Base-by-base conservation (phyloP, 2,888 invertebrate species). In the Plagodis dolabraria region DNA sequence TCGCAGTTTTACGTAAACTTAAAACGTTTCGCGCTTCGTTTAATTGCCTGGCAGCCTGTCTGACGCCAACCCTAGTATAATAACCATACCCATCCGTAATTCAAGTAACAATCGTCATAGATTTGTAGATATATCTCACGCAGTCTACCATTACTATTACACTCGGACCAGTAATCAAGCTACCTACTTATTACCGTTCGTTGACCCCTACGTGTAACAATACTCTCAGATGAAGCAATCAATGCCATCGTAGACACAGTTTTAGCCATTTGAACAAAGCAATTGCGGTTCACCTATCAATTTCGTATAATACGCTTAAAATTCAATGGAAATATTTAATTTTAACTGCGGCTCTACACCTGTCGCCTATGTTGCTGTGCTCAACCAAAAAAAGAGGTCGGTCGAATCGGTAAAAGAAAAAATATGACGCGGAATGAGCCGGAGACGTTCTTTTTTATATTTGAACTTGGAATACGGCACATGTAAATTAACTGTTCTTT, bases 301-400 rank as follows among this genome's bases (percentile, higher is more conserved):
- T 86, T 83, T 81, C 33, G 80, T 84, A 79, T 86, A 86, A 88
- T 86, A 85, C 62, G 74, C 80, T 87, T 87, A 85, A 86, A 86
- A 86, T 87, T 81, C 71, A 81, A 79, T 80, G 80, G 83, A 82
- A 84, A 60, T 47, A 49, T 56, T 53, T 11, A 36, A 46, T 65
- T 49, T 50, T 44, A 50, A 44, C 33, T 10, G 47, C 47, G 53
- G 38, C 40, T 67, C 46, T 63, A 74, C 87, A 87, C 82, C 84
- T 87, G 87, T 84, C 83, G 77, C 76, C 43, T 36, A 53, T 42
- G 56, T 36, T 57, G 56, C 60, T 33, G 44, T 12, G 11, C 8
- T 47, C 38, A 6, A 8, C 40, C 0, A 6, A 43, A 44, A 12
- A 53, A 53, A 56, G 47, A 47, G 47, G 4, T 12, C 12, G 52